A percentile compares a stretch with the other conserved stretches of the same genome.
Conservation (phyloP, 2,797 vertebrate genomes). For the Pagetopsis macropterus region DNA sequence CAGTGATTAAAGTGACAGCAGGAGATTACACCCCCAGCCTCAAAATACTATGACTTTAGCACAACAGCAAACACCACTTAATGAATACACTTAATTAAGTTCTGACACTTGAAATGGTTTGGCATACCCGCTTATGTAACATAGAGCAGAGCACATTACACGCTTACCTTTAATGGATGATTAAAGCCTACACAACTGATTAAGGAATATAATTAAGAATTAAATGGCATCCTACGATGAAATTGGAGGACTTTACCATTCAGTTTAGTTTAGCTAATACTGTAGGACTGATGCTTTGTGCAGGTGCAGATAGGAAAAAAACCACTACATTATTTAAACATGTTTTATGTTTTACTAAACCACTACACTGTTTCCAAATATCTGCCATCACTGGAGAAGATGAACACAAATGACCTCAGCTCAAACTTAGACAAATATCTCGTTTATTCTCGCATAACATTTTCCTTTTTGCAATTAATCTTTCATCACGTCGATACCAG, state of each 20-base stretch:
- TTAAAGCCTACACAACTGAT: not conserved
- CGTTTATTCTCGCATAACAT: conserved; percentile 23
- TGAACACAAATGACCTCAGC: conserved; percentile 24
- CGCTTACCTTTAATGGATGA: not conserved
- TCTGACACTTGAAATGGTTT: not conserved
- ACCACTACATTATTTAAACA: not conserved
- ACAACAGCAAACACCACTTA: not conserved
- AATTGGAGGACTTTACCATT: not conserved
- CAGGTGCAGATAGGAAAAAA: not conserved
- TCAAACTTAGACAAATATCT: conserved; percentile 25
- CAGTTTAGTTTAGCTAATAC: not conserved
- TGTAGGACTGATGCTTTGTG: not conserved
- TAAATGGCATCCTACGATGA: not conserved
- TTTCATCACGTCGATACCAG: conserved; percentile 14
- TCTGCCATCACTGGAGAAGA: conserved; percentile 21
- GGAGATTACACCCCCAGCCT: not conserved
- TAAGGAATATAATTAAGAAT: not conserved
- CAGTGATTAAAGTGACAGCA: not conserved
- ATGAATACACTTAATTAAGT: not conserved
- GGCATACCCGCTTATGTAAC: not conserved
- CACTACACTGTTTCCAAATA: conserved; percentile 14
- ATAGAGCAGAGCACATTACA: not conserved
- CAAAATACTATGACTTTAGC: not conserved
- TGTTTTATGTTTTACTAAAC: conserved; percentile 19
- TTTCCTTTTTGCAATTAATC: conserved; percentile 6